phyloP scores from a whole-genome alignment of 2,888 invertebrate genomes.

The Rugalucina vietnamica region DNA sequence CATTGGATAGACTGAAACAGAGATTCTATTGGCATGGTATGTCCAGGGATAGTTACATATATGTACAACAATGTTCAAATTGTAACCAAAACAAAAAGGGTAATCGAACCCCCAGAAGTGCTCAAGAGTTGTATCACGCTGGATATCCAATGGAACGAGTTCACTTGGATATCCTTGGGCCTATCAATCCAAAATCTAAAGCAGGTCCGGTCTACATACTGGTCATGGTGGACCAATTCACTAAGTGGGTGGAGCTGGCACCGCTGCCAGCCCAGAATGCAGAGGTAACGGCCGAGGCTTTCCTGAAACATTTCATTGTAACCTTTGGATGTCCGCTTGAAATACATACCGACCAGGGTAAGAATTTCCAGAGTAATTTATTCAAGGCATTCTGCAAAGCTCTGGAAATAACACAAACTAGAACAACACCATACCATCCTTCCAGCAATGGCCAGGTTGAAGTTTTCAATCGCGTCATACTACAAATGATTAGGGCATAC shows the following conservation, averaged over 20 bases:
- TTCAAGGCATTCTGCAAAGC: conserved; percentile 12
- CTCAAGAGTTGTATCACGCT: conserved; percentile 13
- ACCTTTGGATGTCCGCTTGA: conserved; percentile 26
- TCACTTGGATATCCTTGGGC: conserved; percentile 16
- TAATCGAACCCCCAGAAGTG: not conserved
- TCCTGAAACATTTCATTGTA: conserved; percentile 16
- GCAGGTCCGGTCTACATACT: no score
- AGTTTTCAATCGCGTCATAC: conserved; percentile 5
- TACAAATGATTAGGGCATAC: conserved; percentile 10
- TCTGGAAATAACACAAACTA: conserved; percentile 18
- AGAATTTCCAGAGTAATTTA: conserved; percentile 29
- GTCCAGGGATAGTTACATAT: not conserved
- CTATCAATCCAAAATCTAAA: no score
- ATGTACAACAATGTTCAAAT: not conserved
- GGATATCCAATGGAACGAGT: conserved; percentile 33
- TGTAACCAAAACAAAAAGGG: conserved; percentile 24
- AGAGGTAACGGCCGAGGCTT: conserved; percentile 9
- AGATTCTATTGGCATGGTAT: conserved; percentile 39
- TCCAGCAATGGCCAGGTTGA: conserved; percentile 30
- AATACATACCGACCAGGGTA: conserved; percentile 25
- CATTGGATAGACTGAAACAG: not conserved
- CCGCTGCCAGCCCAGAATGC: conserved; percentile 4
- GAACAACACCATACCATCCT: conserved; percentile 30
- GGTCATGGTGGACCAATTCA: no score
- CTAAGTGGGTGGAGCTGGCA: not conserved